Base-by-base conservation (phyloP, 2,888 invertebrate genomes). In the Diadromus collaris region DNA sequence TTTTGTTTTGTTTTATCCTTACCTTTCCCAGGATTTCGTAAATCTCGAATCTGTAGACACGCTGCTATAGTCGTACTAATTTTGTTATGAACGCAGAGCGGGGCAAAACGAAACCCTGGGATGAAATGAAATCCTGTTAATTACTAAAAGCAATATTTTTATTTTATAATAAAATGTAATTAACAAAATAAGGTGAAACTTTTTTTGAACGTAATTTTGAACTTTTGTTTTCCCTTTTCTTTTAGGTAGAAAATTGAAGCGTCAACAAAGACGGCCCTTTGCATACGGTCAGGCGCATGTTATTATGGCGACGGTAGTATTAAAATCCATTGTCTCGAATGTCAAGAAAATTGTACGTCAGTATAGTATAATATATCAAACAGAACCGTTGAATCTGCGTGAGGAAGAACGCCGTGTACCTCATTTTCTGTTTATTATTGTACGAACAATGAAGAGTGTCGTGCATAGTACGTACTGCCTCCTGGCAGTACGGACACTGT, bases 401-500 rank as follows among this genome's bases (percentile, higher is more conserved):
- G 48, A 48, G 41, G 38, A 63, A 19, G 54, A 51, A 51, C 41
- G 65, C 10, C 48, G 32, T 72, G 54, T 58, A 69, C 65, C 64
- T 44, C 16, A 64, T 51, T 56, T 72, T 73, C 64, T 69, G 64
- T 29, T 71, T 70, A 70, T 75, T 70, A 75, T 75, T 71, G 74
- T 67, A 61, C 65, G 67, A 75, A 78, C 78, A 74, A 78, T 67
- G 70, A 64, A 65, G 60, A 60, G 51, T 34, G 69, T 69, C 16
- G 41, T 48, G 68, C 58, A 58, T 70, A 70, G 74, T 65, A 61
- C 70, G 61, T 44, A 34, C 64, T 48, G 27, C 29, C 38, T 38
- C 38, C 38, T 38, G 38, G 16, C 38, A 16, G 44, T 51, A 21
- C 67, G 38, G 27, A 41, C 24, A 67, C 24, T 67, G 54, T 48